Conservation (phyloP, 2,113 vertebrate species). For the Anhinga anhinga region DNA sequence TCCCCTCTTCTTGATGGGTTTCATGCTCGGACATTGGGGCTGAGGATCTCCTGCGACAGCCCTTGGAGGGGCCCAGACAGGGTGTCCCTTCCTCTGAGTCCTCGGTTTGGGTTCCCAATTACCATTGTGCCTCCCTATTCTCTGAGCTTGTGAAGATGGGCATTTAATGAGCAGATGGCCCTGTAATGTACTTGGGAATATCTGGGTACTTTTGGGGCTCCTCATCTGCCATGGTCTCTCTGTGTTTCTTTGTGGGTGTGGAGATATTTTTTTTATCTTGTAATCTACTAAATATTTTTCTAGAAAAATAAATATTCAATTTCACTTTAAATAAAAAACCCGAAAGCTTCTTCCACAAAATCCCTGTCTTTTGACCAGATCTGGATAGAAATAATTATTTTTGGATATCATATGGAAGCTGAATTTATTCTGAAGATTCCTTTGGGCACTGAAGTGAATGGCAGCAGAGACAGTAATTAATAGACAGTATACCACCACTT, state of each 20-base stretch:
- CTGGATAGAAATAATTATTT: background rate
- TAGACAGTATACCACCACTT: background rate
- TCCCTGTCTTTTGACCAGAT: background rate
- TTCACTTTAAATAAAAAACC: background rate
- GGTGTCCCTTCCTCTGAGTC: background rate
- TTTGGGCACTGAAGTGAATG: background rate
- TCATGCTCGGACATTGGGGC: background rate
- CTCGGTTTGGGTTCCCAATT: background rate
- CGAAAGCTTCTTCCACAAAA: background rate
- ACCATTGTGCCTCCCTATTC: background rate
- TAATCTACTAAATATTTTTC: background rate
- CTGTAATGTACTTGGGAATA: background rate
- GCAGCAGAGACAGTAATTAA: background rate
- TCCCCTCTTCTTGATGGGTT: background rate
- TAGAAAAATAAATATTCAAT: background rate
- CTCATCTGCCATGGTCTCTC: background rate
- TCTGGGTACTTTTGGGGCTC: fast-evolving
- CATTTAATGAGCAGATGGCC: background rate
- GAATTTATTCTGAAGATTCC: background rate
- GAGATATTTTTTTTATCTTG: background rate
- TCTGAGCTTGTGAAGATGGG: background rate
- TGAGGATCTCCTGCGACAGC: background rate
- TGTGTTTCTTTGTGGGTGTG: background rate
- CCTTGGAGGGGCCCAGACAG: fast-evolving
- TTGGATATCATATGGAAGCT: background rate